Evolutionary conservation across 2,797 vertebrate genomes (phyloP).

Genomic region (Melanotaenia trifasciata): DNA sequence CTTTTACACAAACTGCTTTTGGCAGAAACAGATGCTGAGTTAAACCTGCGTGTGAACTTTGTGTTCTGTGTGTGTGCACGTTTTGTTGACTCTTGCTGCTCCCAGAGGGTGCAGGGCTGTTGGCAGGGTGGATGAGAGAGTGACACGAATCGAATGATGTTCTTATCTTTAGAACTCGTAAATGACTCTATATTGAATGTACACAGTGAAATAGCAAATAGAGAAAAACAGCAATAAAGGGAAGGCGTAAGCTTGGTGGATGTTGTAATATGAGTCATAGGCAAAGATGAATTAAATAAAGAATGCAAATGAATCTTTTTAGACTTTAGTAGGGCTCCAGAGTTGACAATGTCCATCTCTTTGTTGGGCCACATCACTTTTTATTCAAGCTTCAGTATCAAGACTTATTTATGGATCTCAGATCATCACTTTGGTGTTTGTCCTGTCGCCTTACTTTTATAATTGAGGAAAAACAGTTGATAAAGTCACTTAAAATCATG

Average conservation of each 20-base stretch:
- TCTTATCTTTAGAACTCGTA: conserved; percentile 53
- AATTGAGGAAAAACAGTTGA: not conserved
- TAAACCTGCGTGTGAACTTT: conserved; percentile 12
- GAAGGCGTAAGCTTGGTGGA: conserved; percentile 15
- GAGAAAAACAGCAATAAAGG: conserved; percentile 27
- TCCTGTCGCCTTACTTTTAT: not conserved
- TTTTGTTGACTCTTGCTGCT: not conserved
- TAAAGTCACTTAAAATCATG: not conserved
- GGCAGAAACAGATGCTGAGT: not conserved
- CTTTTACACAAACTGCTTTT: conserved; percentile 11
- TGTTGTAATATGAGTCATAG: not conserved
- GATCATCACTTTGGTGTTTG: not conserved
- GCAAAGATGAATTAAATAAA: not conserved
- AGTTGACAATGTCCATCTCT: not conserved
- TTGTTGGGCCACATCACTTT: not conserved
- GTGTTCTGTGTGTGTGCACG: not conserved
- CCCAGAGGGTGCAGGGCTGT: conserved; percentile 16
- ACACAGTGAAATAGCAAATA: conserved; percentile 30
- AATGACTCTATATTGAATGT: conserved; percentile 33
- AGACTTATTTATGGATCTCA: not conserved
- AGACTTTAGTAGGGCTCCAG: too few relatives aligned
- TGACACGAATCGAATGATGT: conserved; percentile 20
- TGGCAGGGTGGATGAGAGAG: conserved; percentile 31
- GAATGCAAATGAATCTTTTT: conserved; percentile 18
- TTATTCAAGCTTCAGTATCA: not conserved